A percentile compares a stretch with the other conserved stretches of the same genome.
These are phyloP conservation scores for Nesometra sesokonis DNA, from an alignment of 35 echinoderm and acorn worm species.

Conservation along the genomic window DNA sequence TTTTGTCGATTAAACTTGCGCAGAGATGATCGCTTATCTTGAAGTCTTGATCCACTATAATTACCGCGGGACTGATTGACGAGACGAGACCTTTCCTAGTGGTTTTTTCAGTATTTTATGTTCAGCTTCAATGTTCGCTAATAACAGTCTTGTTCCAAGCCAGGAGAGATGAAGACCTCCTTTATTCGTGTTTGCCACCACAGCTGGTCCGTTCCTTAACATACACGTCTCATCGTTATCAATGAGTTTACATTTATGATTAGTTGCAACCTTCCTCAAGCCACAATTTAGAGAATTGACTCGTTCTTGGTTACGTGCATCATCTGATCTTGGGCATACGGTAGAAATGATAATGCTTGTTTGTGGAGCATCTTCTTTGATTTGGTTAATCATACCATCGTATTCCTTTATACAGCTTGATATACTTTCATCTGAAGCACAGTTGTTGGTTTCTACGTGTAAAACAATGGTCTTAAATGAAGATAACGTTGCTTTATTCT, in stretches of 20 bases:
- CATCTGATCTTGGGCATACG: conserved; percentile 3
- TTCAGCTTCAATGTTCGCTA: conserved; percentile 8
- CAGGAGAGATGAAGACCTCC: conserved; percentile 4
- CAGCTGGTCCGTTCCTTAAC: conserved; percentile 1
- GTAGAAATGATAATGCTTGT: conserved; percentile 1
- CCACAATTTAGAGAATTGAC: neutral
- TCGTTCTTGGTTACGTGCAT: neutral
- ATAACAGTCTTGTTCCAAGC: neutral
- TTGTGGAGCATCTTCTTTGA: neutral
- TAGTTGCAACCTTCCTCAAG: neutral
- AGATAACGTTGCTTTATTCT: neutral
- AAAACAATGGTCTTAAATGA: neutral
- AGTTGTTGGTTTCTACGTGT: conserved; percentile 29
- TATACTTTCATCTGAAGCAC: neutral
- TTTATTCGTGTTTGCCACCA: neutral
- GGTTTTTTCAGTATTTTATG: too few relatives aligned
- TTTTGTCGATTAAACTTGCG: too few relatives aligned
- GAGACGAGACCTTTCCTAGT: too few relatives aligned
- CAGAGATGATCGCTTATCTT: too few relatives aligned
- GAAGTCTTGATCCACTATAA: too few relatives aligned
- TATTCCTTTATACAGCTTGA: neutral
- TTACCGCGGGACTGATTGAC: too few relatives aligned
- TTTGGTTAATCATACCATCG: neutral
- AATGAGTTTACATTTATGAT: conserved; percentile 8
- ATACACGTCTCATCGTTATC: conserved; percentile 28